These are phyloP conservation scores for Drosophila monieri DNA, from an alignment of 2,888 invertebrate genomes.

Conservation along the genomic window DNA sequence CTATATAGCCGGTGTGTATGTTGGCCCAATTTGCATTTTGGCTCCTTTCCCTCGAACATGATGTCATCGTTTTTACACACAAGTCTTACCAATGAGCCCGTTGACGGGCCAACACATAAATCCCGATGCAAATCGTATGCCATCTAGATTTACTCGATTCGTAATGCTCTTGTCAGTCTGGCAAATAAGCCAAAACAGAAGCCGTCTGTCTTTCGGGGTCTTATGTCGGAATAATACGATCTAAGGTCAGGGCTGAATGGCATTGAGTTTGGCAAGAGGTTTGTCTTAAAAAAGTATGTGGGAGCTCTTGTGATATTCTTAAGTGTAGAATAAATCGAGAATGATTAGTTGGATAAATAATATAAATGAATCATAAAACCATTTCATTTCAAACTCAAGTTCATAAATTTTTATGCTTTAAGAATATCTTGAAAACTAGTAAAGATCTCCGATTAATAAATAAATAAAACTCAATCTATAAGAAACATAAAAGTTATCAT, in stretches of 20 bases:
- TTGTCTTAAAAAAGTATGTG: not conserved
- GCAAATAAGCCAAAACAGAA: conserved; percentile 22
- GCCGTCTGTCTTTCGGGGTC: conserved; percentile 54
- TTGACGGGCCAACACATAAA: conserved; percentile 12
- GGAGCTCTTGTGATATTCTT: not conserved
- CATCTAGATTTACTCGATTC: conserved; percentile 39
- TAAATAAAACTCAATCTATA: not conserved
- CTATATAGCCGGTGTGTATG: conserved; percentile 1
- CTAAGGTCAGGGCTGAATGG: conserved; percentile 30
- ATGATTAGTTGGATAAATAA: not conserved
- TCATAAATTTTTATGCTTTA: no score
- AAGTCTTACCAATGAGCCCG: conserved; percentile 25
- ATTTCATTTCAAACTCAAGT: no score
- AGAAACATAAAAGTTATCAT: not conserved
- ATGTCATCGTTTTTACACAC: conserved; percentile 40
- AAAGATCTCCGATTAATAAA: not conserved
- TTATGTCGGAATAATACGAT: conserved; percentile 19
- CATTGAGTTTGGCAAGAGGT: not conserved
- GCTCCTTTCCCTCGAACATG: conserved; percentile 47
- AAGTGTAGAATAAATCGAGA: not conserved
- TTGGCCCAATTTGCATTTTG: conserved; percentile 60
- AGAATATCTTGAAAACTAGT: no score
- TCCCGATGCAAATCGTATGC: conserved; percentile 26
- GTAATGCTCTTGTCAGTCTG: conserved; percentile 40
- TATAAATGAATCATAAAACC: no score